phyloP scores from a whole-genome alignment of 2,888 invertebrate genomes.

The Drosophila affinis region DNA sequence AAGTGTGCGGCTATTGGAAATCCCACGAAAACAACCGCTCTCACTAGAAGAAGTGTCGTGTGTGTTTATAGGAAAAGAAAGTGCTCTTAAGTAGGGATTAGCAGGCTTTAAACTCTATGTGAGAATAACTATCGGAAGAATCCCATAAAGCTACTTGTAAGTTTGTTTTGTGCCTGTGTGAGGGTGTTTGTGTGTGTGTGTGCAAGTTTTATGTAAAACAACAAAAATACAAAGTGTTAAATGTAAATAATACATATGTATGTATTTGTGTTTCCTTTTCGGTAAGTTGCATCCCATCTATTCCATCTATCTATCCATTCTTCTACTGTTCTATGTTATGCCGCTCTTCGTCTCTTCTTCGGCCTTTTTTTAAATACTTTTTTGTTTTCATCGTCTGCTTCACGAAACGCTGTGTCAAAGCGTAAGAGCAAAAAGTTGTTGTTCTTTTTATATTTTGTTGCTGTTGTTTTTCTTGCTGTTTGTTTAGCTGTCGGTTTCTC shows the following conservation, averaged over 20 bases:
- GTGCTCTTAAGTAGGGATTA: slow-evolving; percentile 32
- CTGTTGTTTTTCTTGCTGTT: slow-evolving; percentile 56
- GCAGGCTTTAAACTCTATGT: not conserved
- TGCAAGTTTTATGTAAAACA: slow-evolving; percentile 22
- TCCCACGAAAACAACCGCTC: slow-evolving; percentile 11
- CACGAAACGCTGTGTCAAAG: slow-evolving; percentile 40
- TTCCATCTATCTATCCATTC: not conserved
- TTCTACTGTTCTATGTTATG: not conserved
- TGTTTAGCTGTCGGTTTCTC: slow-evolving; percentile 70
- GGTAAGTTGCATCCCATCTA: slow-evolving; percentile 34
- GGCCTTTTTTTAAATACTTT: slow-evolving; percentile 62
- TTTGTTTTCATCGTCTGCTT: slow-evolving; percentile 75
- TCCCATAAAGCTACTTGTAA: slow-evolving; percentile 23
- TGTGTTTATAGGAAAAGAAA: slow-evolving; percentile 21
- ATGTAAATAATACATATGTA: slow-evolving; percentile 21
- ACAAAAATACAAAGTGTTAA: slow-evolving; percentile 31
- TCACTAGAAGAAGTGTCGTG: slow-evolving; percentile 14
- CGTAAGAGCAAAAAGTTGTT: slow-evolving; percentile 52
- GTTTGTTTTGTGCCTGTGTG: slow-evolving; percentile 25
- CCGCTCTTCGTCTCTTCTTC: slow-evolving; percentile 18
- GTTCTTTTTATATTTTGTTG: slow-evolving; percentile 22
- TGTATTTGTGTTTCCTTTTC: slow-evolving; percentile 17
- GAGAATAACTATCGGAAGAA: slow-evolving; percentile 30
- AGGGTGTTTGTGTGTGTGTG: slow-evolving; percentile 38
- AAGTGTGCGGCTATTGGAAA: slow-evolving; percentile 44